These are phyloP conservation scores for Pammene fasciana DNA, from an alignment of 2,888 invertebrate genomes.

Conservation along the genomic window DNA sequence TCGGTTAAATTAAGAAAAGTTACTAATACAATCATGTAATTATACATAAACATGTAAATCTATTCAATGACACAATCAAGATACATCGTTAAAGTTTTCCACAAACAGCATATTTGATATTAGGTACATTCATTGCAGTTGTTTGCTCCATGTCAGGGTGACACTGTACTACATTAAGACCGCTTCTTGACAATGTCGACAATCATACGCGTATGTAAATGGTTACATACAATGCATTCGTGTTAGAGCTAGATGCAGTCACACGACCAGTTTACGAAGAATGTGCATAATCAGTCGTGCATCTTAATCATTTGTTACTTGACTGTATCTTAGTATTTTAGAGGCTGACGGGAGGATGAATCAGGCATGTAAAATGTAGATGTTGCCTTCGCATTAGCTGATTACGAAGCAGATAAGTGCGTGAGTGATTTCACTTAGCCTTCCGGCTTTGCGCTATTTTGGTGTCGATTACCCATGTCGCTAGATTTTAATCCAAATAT, in stretches of 20 bases:
- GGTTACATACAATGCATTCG: conserved; percentile 16
- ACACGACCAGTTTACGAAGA: conserved; percentile 38
- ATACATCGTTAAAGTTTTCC: conserved; percentile 15
- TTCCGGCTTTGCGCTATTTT: conserved; percentile 33
- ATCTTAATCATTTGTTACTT: conserved; percentile 41
- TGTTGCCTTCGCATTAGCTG: conserved; percentile 35
- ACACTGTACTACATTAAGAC: conserved; percentile 16
- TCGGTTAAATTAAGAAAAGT: conserved; percentile 2
- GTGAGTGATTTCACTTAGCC: conserved; percentile 38
- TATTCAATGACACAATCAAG: neutral
- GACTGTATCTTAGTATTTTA: conserved; percentile 39
- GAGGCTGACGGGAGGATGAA: conserved; percentile 39
- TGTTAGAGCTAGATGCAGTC: conserved; percentile 31
- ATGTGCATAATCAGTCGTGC: conserved; percentile 41
- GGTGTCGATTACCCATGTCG: conserved; percentile 16
- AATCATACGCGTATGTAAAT: conserved; percentile 35
- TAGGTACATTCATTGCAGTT: conserved; percentile 12
- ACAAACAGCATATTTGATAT: conserved; percentile 22
- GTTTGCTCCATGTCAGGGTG: conserved; percentile 25
- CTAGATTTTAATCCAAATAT: conserved; percentile 6
- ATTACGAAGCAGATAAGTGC: conserved; percentile 38
- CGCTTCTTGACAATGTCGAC: conserved; percentile 32
- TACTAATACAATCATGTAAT: conserved; percentile 11
- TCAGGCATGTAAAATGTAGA: conserved; percentile 39
- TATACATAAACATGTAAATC: conserved; percentile 24